Conservation (phyloP, 1,140 invertebrate species). For the Lasioglossum baleicum region DNA sequence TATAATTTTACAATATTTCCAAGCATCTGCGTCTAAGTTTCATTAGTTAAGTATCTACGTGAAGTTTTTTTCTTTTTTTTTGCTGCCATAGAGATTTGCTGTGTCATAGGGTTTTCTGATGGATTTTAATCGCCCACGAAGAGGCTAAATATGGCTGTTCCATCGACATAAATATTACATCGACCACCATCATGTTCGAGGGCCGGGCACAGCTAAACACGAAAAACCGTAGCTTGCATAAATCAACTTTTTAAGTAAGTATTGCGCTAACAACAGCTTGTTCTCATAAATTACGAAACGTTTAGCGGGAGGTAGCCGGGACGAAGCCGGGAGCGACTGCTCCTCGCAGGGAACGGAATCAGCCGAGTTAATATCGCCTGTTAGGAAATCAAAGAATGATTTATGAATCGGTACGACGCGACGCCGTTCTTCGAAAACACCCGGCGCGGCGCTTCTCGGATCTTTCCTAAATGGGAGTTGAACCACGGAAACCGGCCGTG, state of each 20-base stretch:
- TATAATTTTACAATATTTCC: too few relatives aligned
- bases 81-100: accelerated
- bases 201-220: background rate
- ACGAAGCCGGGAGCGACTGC: slow-evolving; percentile 4
- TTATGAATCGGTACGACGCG: slow-evolving; percentile 36
- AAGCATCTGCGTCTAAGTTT: too few relatives aligned
- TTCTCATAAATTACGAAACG: slow-evolving; percentile 26
- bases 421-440: slow-evolving; percentile 43
- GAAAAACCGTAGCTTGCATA: background rate
- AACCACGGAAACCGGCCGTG: background rate
- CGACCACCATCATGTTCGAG: background rate
- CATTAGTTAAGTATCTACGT: too few relatives aligned
- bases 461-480: background rate
- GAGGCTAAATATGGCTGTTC: background rate
- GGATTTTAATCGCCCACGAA: background rate
- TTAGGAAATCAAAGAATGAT: slow-evolving; percentile 52
- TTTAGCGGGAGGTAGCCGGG: background rate
- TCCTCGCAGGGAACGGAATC: slow-evolving; percentile 25
- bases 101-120: too few relatives aligned
- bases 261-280: slow-evolving; percentile 15
- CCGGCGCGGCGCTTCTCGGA: slow-evolving; percentile 6
- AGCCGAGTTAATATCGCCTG: slow-evolving; percentile 20
- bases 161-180: slow-evolving; percentile 17
- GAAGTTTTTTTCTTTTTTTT: too few relatives aligned
- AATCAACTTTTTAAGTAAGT: slow-evolving; percentile 14